Percentiles rank a stretch among this genome's conserved stretches.
Conservation (phyloP, 1,140 invertebrate species). For the Papilio glaucus region DNA sequence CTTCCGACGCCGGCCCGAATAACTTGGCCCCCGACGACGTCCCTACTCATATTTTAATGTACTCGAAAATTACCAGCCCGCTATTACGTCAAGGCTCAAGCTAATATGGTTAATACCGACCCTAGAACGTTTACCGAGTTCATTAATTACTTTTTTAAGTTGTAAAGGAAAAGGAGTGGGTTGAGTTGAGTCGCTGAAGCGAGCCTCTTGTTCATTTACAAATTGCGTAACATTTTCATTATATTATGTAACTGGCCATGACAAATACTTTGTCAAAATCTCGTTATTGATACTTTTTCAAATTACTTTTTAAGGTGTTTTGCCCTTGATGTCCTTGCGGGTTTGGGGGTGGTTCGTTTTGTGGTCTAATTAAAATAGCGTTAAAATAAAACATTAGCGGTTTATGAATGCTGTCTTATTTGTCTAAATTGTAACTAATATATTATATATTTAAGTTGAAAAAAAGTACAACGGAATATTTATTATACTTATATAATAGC, state of each 20-base stretch:
- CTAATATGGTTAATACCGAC: constrained; percentile 50
- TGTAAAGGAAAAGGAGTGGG: constrained; percentile 54
- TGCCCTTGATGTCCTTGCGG: too few relatives aligned
- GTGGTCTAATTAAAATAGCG: too few relatives aligned
- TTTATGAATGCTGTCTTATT: too few relatives aligned
- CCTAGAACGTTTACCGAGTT: constrained; percentile 55
- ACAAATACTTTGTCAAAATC: not conserved
- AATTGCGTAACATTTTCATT: constrained; percentile 21
- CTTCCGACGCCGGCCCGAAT: constrained; percentile 54
- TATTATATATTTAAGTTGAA: too few relatives aligned
- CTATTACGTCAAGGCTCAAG: constrained; percentile 41
- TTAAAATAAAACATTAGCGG: too few relatives aligned
- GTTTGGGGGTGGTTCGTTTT: too few relatives aligned
- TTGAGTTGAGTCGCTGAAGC: constrained; percentile 34
- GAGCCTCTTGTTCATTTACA: constrained; percentile 16
- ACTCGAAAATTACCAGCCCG: constrained; percentile 34
- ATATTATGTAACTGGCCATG: not conserved
- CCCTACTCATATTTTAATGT: constrained; percentile 37
- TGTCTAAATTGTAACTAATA: too few relatives aligned
- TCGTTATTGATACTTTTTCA: not conserved
- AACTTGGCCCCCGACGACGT: constrained; percentile 50
- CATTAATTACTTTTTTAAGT: constrained; percentile 76
- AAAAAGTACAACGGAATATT: too few relatives aligned
- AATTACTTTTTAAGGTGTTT: too few relatives aligned
- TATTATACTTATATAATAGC: too few relatives aligned